A percentile compares a stretch with the other conserved stretches of the same genome.
These are phyloP conservation scores for Drosophila kurseongensis DNA, from an alignment of 1,140 invertebrate genomes.

Conservation along the genomic window DNA sequence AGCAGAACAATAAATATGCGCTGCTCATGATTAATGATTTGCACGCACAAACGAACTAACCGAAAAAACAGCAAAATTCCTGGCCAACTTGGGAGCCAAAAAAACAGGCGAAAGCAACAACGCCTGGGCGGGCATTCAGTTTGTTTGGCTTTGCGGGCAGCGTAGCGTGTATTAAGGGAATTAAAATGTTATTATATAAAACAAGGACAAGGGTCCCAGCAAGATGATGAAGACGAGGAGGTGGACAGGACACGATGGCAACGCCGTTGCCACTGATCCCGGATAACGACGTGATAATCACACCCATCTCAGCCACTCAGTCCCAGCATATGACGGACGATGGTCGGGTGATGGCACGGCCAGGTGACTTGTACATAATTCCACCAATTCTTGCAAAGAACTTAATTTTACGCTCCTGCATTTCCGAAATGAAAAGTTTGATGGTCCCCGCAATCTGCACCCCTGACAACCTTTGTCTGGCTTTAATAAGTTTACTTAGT, in stretches of 20 bases:
- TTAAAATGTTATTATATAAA: slow-evolving; percentile 82
- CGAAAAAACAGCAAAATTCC: slow-evolving; percentile 39
- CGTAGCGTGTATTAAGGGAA: slow-evolving; percentile 82
- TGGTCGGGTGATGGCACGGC: slow-evolving; percentile 6
- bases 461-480: slow-evolving; percentile 22
- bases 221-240: not conserved
- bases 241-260: slow-evolving; percentile 25
- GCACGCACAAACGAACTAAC: slow-evolving; percentile 53
- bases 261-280: slow-evolving; percentile 68
- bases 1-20: slow-evolving; percentile 75
- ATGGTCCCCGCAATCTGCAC: not conserved
- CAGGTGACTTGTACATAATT: slow-evolving; percentile 79
- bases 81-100: slow-evolving; percentile 54
- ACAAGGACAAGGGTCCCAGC: slow-evolving; percentile 44
- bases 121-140: slow-evolving; percentile 42
- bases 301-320: slow-evolving; percentile 58
- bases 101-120: slow-evolving; percentile 47
- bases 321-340: slow-evolving; percentile 50
- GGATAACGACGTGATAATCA: slow-evolving; percentile 81
- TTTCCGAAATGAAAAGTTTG: slow-evolving; percentile 50
- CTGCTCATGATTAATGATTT: slow-evolving; percentile 80
- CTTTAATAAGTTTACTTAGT: slow-evolving; percentile 67
- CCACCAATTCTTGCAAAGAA: slow-evolving; percentile 51
- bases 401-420: slow-evolving; percentile 80
- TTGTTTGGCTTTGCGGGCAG: slow-evolving; percentile 75